phyloP scores from a whole-genome alignment of 1,140 invertebrate species.

The Ridgeia piscesae region DNA sequence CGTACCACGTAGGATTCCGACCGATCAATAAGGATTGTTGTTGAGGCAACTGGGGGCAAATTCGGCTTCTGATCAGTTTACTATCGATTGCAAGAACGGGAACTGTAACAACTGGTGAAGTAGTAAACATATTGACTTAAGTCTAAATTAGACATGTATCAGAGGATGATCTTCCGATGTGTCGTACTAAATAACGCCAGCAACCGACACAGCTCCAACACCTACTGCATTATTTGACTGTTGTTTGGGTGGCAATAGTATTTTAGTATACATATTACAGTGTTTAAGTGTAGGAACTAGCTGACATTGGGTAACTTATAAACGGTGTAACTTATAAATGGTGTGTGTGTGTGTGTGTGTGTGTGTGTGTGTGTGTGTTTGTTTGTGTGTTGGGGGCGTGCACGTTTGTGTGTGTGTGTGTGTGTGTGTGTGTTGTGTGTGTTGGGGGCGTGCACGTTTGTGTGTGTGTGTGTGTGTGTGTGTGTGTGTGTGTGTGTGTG shows the following conservation, averaged over 20 bases:
- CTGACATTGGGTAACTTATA: no score
- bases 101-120: background rate
- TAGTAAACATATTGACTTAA: background rate
- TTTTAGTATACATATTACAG: background rate
- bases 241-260: background rate
- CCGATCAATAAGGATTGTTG: background rate
- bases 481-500: background rate
- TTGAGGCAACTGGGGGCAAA: background rate
- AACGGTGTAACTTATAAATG: no score
- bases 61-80: background rate
- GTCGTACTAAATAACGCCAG: background rate
- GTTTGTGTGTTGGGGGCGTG: no score
- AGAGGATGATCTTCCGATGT: background rate
- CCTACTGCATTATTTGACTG: background rate
- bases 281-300: no score
- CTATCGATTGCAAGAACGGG: background rate
- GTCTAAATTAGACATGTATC: background rate
- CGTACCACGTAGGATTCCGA: background rate
- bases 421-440: no score
- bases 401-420: no score
- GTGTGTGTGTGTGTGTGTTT: no score
- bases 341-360: no score
- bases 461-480: no score
- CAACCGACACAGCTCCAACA: background rate
- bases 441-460: background rate